phyloP scores from a whole-genome alignment of 2,797 vertebrate species.

The Remorina albescens region DNA sequence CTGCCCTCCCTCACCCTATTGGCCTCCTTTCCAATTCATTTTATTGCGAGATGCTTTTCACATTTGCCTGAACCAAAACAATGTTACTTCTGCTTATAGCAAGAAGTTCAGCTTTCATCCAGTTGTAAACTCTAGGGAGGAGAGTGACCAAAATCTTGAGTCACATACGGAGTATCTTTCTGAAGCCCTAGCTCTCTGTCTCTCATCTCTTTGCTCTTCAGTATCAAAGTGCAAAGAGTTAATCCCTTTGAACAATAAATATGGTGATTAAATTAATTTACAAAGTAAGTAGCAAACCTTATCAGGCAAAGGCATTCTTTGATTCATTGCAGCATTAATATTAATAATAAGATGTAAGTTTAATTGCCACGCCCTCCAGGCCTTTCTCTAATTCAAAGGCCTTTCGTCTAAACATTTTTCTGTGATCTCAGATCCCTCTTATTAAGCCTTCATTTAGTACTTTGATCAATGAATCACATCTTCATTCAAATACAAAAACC shows the following conservation, averaged over 20 bases:
- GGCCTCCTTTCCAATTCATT: slow-evolving; percentile 63
- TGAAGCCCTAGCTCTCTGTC: slow-evolving; percentile 6
- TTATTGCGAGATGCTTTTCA: slow-evolving; percentile 47
- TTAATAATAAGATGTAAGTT: slow-evolving; percentile 42
- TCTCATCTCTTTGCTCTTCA: slow-evolving; percentile 28
- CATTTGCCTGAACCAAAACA: slow-evolving; percentile 45
- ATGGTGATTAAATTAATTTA: slow-evolving; percentile 43
- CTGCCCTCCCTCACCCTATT: slow-evolving; percentile 48
- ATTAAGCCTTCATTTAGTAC: slow-evolving; percentile 61
- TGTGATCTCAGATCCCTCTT: slow-evolving; percentile 60
- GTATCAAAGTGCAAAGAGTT: slow-evolving; percentile 27
- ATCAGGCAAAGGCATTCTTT: slow-evolving; percentile 34
- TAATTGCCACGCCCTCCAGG: slow-evolving; percentile 45
- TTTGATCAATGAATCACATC: slow-evolving; percentile 62
- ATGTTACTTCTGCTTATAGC: slow-evolving; percentile 35
- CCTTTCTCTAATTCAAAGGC: slow-evolving; percentile 38
- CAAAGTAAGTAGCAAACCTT: slow-evolving; percentile 35
- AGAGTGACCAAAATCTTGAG: slow-evolving; percentile 34
- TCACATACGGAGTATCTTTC: background rate
- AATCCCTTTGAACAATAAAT: slow-evolving; percentile 54
- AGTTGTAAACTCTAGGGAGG: slow-evolving; percentile 7
- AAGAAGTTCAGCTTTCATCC: slow-evolving; percentile 42
- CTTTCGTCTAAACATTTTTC: slow-evolving; percentile 25
- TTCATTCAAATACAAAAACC: slow-evolving; percentile 58
- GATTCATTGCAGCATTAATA: slow-evolving; percentile 40